Conservation (phyloP, 2,113 vertebrate species). For the Edolisoma coerulescens region DNA sequence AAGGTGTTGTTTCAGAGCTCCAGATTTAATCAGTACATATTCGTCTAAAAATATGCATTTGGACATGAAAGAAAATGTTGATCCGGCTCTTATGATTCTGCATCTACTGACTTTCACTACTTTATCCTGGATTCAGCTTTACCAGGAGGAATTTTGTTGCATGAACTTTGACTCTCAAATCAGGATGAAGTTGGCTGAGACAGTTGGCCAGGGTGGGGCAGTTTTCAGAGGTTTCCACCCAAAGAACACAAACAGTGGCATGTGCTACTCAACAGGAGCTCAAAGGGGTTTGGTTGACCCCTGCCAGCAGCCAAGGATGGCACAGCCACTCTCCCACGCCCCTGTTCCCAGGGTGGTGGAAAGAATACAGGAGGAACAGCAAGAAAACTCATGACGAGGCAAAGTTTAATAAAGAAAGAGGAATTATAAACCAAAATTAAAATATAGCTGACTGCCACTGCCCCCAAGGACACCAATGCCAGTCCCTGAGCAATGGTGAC, state of each 20-base stretch:
- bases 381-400: background rate
- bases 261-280: background rate
- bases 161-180: background rate
- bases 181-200: background rate
- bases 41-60: background rate
- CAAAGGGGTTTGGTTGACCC: fast-evolving
- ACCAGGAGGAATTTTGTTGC: background rate
- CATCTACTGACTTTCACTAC: background rate
- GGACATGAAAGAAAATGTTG: background rate
- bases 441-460: fast-evolving
- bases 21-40: background rate
- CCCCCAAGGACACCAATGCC: background rate
- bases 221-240: background rate
- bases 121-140: background rate
- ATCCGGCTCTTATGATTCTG: background rate
- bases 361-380: too few species aligned
- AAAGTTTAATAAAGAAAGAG: background rate
- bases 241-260: background rate
- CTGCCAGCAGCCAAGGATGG: background rate
- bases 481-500: background rate
- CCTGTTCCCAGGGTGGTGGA: too few species aligned
- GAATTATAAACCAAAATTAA: background rate
- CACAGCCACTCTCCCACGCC: background rate
- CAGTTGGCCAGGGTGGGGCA: fast-evolving
- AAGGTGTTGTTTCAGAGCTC: background rate